Percentiles rank a stretch among this genome's conserved stretches.
Conservation (phyloP, 2,888 invertebrate species). For the Hipparchia sbordonii region DNA sequence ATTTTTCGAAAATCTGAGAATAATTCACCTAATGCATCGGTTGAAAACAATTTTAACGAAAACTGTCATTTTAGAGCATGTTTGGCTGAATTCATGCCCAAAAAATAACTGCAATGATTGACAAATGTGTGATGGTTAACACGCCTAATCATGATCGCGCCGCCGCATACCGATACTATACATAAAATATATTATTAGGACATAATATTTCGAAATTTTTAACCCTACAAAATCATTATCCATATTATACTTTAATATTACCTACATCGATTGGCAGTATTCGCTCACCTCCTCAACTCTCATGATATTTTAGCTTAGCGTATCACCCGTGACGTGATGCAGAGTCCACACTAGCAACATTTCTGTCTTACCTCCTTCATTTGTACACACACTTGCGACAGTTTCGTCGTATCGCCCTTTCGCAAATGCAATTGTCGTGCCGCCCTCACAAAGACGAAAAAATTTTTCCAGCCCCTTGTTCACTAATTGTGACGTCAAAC, state of each 20-base stretch:
- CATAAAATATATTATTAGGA: slow-evolving; percentile 75
- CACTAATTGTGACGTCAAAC: not conserved
- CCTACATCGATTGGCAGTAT: slow-evolving; percentile 82
- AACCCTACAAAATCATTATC: slow-evolving; percentile 75
- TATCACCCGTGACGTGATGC: slow-evolving; percentile 53
- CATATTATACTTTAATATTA: slow-evolving; percentile 64
- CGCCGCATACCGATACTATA: slow-evolving; percentile 67
- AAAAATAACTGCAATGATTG: slow-evolving; percentile 33
- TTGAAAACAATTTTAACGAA: too few relatives aligned
- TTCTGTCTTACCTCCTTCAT: not conserved
- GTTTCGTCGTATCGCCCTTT: not conserved
- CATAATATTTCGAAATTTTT: slow-evolving; percentile 75
- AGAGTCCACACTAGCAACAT: not conserved
- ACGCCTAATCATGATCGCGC: slow-evolving; percentile 49
- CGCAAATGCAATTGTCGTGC: not conserved
- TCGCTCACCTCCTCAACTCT: slow-evolving; percentile 62
- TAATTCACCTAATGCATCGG: too few relatives aligned
- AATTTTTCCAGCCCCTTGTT: not conserved
- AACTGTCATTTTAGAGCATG: too few relatives aligned
- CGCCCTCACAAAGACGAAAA: too few relatives aligned
- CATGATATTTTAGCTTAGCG: slow-evolving; percentile 66
- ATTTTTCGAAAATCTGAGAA: too few relatives aligned
- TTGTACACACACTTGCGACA: not conserved
- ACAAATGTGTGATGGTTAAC: not conserved
- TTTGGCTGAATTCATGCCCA: not conserved